Evolutionary conservation across 1,140 invertebrate genomes (phyloP), one percentile per base, ranked within the genome.

Genomic region (Tetramorium alpestre): DNA sequence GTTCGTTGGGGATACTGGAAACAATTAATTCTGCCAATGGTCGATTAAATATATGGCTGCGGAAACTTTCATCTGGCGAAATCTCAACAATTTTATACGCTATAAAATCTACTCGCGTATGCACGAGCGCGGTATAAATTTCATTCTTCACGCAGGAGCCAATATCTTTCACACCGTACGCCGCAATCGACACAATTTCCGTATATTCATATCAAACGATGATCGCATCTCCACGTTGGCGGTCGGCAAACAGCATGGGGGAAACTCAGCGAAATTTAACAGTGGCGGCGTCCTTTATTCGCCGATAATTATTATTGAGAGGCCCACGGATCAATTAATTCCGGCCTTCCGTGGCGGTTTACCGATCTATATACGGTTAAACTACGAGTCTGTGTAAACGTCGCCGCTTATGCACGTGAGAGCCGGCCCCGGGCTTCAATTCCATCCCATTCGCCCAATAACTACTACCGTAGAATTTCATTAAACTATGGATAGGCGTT

Each of bases 391-490:
- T 56, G 38, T 47, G 54, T 60, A 62, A 89, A 81, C 64, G 67
- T n/a, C 85, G 62, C 25, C 72, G 67, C 25, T 87, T 87, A 54
- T 38, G 41, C n/a, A 44, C 64, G 65, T 38, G 44, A 58, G 56
- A 28, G n/a, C 8, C 41, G 16, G 49, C 41, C 33, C 44, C 44
- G 18, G n/a, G 33, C 41, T 11, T 33, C 49, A 22, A 69, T 87
- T 60, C 28, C 18, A 85, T 28, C 47, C 64, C 62, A 81, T 78
- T 81, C 72, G 87, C 33, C 58, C 72, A 67, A 86, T 88, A 88
- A 80, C 47, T 60, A 80, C 47, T 60, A 62, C 54, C 73, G 56
- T 85, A 85, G 82, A 87, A 90, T 87, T 90, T 88, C 87, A 91
- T 88, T 86, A 88, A 7, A 56, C 60, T 49, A 65, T 47, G 33